A percentile compares a stretch with the other conserved stretches of the same genome.
Conservation (phyloP, 2,797 vertebrate genomes). For the Danio albolineatus region DNA sequence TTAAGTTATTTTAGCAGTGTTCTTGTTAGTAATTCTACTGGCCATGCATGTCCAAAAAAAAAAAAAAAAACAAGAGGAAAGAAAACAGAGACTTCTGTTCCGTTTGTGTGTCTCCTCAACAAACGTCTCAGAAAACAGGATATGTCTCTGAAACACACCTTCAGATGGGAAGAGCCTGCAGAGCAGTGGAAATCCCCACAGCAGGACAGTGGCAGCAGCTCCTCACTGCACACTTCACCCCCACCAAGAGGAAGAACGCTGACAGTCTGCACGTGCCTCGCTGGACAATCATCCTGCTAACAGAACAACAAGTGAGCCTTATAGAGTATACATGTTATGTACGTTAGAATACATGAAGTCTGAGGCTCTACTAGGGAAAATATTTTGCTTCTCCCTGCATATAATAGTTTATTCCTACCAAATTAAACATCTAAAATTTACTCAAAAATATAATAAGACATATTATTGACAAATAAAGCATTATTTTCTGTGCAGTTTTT, state of each 20-base stretch:
- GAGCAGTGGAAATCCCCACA: constrained; percentile 51
- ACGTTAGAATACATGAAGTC: too few species aligned
- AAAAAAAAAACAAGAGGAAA: not conserved
- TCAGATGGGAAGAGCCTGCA: constrained; percentile 9
- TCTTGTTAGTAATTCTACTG: too few species aligned
- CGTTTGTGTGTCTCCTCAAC: not conserved
- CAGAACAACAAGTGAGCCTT: not conserved
- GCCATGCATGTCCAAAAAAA: not conserved
- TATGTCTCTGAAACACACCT: constrained; percentile 23
- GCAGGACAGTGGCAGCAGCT: constrained; percentile 9
- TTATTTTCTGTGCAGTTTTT: too few species aligned
- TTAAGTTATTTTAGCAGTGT: too few species aligned
- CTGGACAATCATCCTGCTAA: not conserved
- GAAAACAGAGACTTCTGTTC: constrained; percentile 14
- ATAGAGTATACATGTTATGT: too few species aligned
- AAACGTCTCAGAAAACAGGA: constrained; percentile 59
- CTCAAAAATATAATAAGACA: not conserved
- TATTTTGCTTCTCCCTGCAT: not conserved
- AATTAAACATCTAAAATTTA: not conserved
- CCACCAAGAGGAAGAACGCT: not conserved
- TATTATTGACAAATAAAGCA: too few species aligned
- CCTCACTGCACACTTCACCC: constrained; percentile 18
- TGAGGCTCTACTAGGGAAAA: not conserved
- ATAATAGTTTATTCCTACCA: not conserved
- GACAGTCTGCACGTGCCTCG: not conserved